phyloP scores from a whole-genome alignment of 2,888 invertebrate genomes.

The Leucoma salicis region DNA sequence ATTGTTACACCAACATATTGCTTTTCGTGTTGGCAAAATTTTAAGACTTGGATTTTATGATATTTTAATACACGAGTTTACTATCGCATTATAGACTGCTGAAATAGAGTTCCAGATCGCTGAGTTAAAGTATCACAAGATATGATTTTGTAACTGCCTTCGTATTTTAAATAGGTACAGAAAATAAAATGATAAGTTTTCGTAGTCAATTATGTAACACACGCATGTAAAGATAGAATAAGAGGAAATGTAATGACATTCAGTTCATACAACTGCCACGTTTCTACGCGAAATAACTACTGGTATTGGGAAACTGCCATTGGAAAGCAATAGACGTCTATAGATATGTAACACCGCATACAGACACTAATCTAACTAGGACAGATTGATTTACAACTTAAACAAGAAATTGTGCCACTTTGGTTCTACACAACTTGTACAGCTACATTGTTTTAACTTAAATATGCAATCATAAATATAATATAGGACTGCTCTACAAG shows the following conservation, averaged over 20 bases:
- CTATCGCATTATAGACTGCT: background rate
- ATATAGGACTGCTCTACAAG: background rate
- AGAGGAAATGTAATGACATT: slow-evolving; percentile 34
- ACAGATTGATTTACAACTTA: slow-evolving; percentile 74
- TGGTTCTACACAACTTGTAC: slow-evolving; percentile 68
- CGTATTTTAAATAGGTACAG: slow-evolving; percentile 69
- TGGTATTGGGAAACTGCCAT: slow-evolving; percentile 64
- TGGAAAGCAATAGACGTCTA: slow-evolving; percentile 68
- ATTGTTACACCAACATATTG: slow-evolving; percentile 20
- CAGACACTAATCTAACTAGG: slow-evolving; percentile 72
- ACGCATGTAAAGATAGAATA: slow-evolving; percentile 44
- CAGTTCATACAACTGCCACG: slow-evolving; percentile 33
- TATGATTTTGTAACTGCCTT: slow-evolving; percentile 45
- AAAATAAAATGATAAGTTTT: slow-evolving; percentile 54
- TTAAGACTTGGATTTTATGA: background rate
- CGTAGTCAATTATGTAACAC: slow-evolving; percentile 56
- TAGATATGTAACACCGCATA: slow-evolving; percentile 53
- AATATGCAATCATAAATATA: slow-evolving; percentile 60
- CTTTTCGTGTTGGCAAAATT: slow-evolving; percentile 8
- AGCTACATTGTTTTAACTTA: slow-evolving; percentile 69
- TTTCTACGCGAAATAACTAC: slow-evolving; percentile 44
- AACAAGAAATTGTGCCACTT: slow-evolving; percentile 77
- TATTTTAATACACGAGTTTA: background rate
- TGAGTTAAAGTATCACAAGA: background rate
- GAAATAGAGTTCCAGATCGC: background rate